Evolutionary conservation across 2,113 vertebrate species (phyloP).

Genomic region (Gasterosteus aculeatus): DNA sequence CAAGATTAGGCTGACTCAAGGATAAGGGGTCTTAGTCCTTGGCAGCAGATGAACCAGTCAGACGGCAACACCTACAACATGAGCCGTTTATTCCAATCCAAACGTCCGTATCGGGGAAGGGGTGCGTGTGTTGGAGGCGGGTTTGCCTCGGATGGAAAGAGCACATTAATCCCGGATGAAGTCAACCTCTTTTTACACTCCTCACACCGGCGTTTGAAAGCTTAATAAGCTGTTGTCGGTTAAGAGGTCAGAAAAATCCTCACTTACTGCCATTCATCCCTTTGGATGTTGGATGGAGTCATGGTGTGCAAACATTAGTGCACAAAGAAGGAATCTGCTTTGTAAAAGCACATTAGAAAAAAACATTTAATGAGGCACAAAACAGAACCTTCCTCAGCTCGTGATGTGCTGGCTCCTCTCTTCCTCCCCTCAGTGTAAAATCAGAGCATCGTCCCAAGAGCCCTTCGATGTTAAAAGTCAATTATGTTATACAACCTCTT

Average conservation of each 20-base stretch:
- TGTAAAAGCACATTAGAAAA: conserved; percentile 9
- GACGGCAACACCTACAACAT: conserved; percentile 69
- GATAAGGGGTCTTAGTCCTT: conserved; percentile 58
- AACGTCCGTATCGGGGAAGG: conserved; percentile 15
- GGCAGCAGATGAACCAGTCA: conserved; percentile 67
- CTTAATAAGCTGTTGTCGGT: conserved; percentile 22
- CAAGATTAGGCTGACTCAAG: conserved; percentile 47
- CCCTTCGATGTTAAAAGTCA: conserved; percentile 41
- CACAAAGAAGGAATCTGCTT: conserved; percentile 2
- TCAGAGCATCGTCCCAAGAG: conserved; percentile 42
- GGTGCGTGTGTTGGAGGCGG: conserved; percentile 3
- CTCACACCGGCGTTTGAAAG: conserved; percentile 8
- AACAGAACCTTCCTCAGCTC: conserved; percentile 31
- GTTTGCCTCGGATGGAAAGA: conserved; percentile 38
- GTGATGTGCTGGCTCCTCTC: conserved; percentile 20
- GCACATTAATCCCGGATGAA: conserved; percentile 22
- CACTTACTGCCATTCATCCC: neutral
- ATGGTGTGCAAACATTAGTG: neutral
- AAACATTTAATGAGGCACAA: conserved; percentile 14
- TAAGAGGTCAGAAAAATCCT: conserved; percentile 7
- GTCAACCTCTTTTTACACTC: conserved; percentile 11
- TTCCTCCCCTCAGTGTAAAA: conserved; percentile 46
- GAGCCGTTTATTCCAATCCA: conserved; percentile 40
- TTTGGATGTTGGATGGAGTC: too few relatives aligned
- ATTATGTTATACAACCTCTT: conserved; percentile 38